phyloP scores from a whole-genome alignment of 2,888 invertebrate genomes.

The Noctuana brunneofusca region DNA sequence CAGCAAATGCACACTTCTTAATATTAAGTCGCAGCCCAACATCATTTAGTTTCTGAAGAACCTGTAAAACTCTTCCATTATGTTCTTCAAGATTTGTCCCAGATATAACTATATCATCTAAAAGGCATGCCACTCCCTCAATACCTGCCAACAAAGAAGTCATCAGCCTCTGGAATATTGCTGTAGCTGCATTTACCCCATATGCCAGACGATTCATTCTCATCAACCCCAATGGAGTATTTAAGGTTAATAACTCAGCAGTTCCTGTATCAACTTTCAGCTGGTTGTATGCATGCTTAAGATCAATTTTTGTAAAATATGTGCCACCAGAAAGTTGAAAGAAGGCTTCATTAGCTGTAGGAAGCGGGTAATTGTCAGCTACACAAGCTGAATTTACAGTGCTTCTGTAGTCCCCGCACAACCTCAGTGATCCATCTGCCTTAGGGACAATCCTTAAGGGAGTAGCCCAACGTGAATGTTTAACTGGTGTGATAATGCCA shows the following conservation, averaged over 20 bases:
- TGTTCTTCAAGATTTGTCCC: slow-evolving; percentile 17
- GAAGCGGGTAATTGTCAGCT: slow-evolving; percentile 1
- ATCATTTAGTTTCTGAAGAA: slow-evolving; percentile 23
- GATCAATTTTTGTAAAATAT: slow-evolving; percentile 39
- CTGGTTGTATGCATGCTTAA: slow-evolving; percentile 41
- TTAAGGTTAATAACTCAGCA: slow-evolving; percentile 35
- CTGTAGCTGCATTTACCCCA: slow-evolving; percentile 37
- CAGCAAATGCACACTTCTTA: too few species aligned
- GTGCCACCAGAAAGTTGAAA: slow-evolving; percentile 21
- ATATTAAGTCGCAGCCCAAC: slow-evolving; percentile 5
- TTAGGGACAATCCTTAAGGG: slow-evolving; percentile 3
- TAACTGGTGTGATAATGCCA: slow-evolving; percentile 8
- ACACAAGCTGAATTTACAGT: neutral
- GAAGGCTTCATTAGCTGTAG: slow-evolving; percentile 4
- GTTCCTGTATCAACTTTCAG: slow-evolving; percentile 35
- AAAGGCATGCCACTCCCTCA: slow-evolving; percentile 33
- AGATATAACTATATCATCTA: slow-evolving; percentile 8
- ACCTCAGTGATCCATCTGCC: neutral
- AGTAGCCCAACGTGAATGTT: slow-evolving; percentile 5
- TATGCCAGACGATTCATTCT: slow-evolving; percentile 36
- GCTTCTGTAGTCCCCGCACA: slow-evolving; percentile 4
- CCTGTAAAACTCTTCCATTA: slow-evolving; percentile 23
- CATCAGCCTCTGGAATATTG: slow-evolving; percentile 36
- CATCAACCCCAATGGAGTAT: slow-evolving; percentile 36
- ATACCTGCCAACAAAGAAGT: slow-evolving; percentile 33